These are phyloP conservation scores for Baccha elongata DNA, from an alignment of 2,888 invertebrate species.

Conservation along the genomic window DNA sequence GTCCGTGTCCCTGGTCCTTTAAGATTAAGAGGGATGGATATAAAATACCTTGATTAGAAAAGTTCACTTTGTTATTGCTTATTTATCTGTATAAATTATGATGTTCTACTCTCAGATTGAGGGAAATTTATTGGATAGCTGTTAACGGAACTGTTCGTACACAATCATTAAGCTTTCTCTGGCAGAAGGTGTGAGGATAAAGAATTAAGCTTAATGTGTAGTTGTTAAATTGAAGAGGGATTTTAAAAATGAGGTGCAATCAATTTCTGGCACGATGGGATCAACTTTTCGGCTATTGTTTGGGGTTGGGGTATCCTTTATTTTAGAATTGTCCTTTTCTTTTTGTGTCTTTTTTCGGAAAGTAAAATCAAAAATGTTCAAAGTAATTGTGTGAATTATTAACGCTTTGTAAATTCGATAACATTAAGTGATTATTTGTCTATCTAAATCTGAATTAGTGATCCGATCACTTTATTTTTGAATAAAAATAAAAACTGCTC, in stretches of 20 bases:
- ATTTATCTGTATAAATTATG: conserved; percentile 66
- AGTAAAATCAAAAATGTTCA: no score
- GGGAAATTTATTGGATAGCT: conserved; percentile 44
- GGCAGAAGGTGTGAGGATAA: not conserved
- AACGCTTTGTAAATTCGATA: no score
- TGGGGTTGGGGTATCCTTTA: not conserved
- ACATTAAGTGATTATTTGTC: no score
- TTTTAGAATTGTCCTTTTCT: not conserved
- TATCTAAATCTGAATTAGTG: no score
- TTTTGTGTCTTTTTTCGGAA: not conserved
- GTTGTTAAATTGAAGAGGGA: not conserved
- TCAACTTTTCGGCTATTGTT: not conserved
- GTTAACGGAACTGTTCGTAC: conserved; percentile 46
- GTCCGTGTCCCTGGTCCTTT: conserved; percentile 28
- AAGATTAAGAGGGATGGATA: conserved; percentile 34
- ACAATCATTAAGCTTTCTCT: conserved; percentile 29
- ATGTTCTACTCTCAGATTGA: conserved; percentile 44
- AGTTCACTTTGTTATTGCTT: conserved; percentile 66
- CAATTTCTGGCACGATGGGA: not conserved
- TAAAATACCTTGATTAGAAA: conserved; percentile 68
- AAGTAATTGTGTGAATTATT: no score
- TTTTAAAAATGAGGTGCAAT: not conserved
- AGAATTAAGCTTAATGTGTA: conserved; percentile 6
- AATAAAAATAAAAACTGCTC: no score
- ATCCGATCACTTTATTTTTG: no score